phyloP scores from a whole-genome alignment of 1,140 invertebrate genomes.

The Anastatus disparis region DNA sequence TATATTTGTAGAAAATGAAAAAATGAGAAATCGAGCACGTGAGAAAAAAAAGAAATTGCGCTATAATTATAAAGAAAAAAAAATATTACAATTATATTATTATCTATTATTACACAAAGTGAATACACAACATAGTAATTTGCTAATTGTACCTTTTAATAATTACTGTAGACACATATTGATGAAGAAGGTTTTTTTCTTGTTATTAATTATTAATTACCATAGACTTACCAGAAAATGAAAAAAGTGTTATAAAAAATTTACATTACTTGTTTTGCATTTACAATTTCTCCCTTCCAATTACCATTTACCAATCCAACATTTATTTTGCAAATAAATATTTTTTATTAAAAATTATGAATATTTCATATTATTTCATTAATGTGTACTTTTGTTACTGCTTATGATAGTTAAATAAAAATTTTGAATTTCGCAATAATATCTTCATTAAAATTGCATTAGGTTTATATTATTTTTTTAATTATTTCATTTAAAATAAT shows the following conservation, averaged over 20 bases:
- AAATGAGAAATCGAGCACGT: slow-evolving; percentile 56
- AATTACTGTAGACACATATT: slow-evolving; percentile 67
- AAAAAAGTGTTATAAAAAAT: slow-evolving; percentile 66
- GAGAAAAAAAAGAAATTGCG: slow-evolving; percentile 60
- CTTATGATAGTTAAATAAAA: background rate
- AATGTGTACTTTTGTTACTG: no score
- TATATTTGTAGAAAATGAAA: slow-evolving; percentile 64
- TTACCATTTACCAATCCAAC: slow-evolving; percentile 7
- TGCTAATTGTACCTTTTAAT: slow-evolving; percentile 69
- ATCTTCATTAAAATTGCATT: no score
- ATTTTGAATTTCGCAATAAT: slow-evolving; percentile 8
- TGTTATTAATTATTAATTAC: slow-evolving; percentile 67
- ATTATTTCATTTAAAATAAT: no score
- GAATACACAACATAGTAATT: slow-evolving; percentile 68
- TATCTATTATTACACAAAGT: slow-evolving; percentile 68
- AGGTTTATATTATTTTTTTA: no score
- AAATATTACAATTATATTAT: slow-evolving; percentile 66
- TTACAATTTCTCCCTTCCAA: slow-evolving; percentile 3
- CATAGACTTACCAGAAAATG: slow-evolving; percentile 65
- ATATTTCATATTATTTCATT: slow-evolving; percentile 6
- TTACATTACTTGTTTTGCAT: slow-evolving; percentile 58
- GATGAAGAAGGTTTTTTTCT: slow-evolving; percentile 65
- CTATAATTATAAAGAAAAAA: slow-evolving; percentile 61
- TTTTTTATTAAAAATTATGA: background rate
- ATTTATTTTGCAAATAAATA: background rate